A percentile compares a stretch with the other conserved stretches of the same genome.
Evolutionary conservation across 92 coral and sea anemone species (phyloP).

Genomic region (Parazoanthus atlanticus): DNA sequence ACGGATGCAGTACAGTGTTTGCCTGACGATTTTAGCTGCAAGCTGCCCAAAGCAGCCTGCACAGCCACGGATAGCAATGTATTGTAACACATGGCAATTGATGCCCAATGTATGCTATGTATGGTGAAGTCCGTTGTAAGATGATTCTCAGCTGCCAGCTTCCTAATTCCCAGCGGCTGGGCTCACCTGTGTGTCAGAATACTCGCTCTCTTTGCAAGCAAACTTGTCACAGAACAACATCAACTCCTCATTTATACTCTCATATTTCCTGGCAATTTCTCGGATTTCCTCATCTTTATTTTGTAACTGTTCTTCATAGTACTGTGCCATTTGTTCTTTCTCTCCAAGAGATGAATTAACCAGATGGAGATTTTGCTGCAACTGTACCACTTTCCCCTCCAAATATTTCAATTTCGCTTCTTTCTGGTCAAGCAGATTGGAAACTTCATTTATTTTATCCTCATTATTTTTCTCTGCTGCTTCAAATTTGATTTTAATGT

Average conservation of each 20-base stretch:
- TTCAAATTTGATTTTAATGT: conserved; percentile 34
- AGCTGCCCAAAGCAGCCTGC: neutral
- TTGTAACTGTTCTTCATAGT: conserved; percentile 57
- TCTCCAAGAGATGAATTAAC: conserved; percentile 67
- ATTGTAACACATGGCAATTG: neutral
- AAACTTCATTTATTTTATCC: conserved; percentile 10
- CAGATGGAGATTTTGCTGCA: conserved; percentile 87
- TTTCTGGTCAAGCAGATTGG: conserved; percentile 54
- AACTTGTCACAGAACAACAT: conserved; percentile 57
- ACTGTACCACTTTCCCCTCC: conserved; percentile 77
- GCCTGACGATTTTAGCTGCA: too few relatives aligned
- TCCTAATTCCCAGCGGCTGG: conserved; percentile 22
- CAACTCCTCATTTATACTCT: conserved; percentile 71
- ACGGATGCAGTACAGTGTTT: too few relatives aligned
- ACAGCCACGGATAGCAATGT: neutral
- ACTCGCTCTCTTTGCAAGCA: conserved; percentile 58
- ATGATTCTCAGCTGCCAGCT: conserved; percentile 47
- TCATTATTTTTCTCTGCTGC: conserved; percentile 28
- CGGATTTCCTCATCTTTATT: conserved; percentile 63
- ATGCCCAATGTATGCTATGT: neutral
- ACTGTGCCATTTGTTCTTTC: conserved; percentile 53
- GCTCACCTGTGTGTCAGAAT: conserved; percentile 62
- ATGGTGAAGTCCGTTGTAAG: neutral
- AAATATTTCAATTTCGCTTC: conserved; percentile 60
- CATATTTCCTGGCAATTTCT: conserved; percentile 53